A percentile compares a stretch with the other conserved stretches of the same genome.
Conservation (phyloP, 2,797 vertebrate species). For the Myotis findleyi region DNA sequence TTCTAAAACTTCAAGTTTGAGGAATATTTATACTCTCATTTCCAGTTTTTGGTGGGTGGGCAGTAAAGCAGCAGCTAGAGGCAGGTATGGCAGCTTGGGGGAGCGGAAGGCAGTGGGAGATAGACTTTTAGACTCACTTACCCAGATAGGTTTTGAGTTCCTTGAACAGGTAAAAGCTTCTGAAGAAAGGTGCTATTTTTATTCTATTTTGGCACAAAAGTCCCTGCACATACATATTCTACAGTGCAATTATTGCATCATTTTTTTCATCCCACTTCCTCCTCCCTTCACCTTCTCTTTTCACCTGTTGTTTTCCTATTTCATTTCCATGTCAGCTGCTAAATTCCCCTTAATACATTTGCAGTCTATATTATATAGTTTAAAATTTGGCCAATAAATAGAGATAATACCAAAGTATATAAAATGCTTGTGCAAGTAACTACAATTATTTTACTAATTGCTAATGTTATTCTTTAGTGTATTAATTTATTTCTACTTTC, state of each 20-base stretch:
- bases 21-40: constrained; percentile 68
- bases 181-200: neutral
- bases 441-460: constrained; percentile 2
- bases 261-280: neutral
- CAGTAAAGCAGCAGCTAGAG: neutral
- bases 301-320: neutral
- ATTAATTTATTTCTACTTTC: neutral
- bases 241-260: neutral
- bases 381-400: neutral
- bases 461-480: neutral
- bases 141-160: neutral
- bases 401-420: neutral
- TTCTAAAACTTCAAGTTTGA: constrained; percentile 70
- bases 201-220: neutral
- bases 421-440: constrained; percentile 34
- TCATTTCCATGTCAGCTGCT: neutral
- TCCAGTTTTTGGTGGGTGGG: constrained; percentile 30
- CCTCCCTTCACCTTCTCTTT: neutral
- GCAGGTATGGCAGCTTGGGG: neutral
- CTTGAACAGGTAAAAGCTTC: neutral
- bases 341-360: neutral
- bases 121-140: too few relatives aligned
- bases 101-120: too few relatives aligned
- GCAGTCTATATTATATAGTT: neutral
- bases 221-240: neutral